phyloP scores from a whole-genome alignment of 2,113 vertebrate genomes.

The Halcyon senegalensis region DNA sequence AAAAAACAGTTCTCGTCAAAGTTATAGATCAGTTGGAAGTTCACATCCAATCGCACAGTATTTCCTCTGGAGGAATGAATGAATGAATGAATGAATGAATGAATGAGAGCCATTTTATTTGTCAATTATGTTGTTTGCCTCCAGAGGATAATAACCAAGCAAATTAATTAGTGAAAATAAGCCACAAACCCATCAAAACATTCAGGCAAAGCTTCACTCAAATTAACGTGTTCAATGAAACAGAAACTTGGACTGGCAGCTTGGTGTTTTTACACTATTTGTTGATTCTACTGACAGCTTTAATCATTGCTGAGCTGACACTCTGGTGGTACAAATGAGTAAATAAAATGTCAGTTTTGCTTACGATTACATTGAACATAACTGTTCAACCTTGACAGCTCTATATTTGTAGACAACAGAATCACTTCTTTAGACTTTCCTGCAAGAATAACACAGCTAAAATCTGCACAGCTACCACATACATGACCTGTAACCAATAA shows the following conservation, averaged over 20 bases:
- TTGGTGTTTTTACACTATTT: slow-evolving; percentile 45
- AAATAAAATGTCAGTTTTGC: slow-evolving; percentile 66
- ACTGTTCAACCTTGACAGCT: slow-evolving; percentile 45
- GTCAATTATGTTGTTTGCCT: slow-evolving; percentile 49
- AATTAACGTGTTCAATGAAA: slow-evolving; percentile 40
- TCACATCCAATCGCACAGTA: slow-evolving; percentile 18
- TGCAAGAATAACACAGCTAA: slow-evolving; percentile 47
- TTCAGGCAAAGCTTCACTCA: slow-evolving; percentile 56
- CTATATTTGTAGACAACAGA: slow-evolving; percentile 46
- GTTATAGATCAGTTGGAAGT: slow-evolving; percentile 10
- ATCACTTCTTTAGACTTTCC: slow-evolving; percentile 24
- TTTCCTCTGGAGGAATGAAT: background rate
- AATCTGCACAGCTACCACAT: slow-evolving; percentile 10
- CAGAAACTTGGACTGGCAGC: slow-evolving; percentile 52
- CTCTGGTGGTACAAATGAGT: slow-evolving; percentile 55
- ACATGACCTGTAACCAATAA: background rate
- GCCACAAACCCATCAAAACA: slow-evolving; percentile 60
- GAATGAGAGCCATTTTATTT: slow-evolving; percentile 53
- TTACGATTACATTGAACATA: slow-evolving; percentile 51
- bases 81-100: background rate
- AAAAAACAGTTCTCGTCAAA: background rate
- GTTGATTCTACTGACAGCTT: slow-evolving; percentile 59
- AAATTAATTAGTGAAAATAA: slow-evolving; percentile 62
- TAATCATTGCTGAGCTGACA: slow-evolving; percentile 62
- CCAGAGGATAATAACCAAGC: slow-evolving; percentile 46